Conservation (phyloP, 2,888 invertebrate genomes). For the Lamellibrachia satsuma region DNA sequence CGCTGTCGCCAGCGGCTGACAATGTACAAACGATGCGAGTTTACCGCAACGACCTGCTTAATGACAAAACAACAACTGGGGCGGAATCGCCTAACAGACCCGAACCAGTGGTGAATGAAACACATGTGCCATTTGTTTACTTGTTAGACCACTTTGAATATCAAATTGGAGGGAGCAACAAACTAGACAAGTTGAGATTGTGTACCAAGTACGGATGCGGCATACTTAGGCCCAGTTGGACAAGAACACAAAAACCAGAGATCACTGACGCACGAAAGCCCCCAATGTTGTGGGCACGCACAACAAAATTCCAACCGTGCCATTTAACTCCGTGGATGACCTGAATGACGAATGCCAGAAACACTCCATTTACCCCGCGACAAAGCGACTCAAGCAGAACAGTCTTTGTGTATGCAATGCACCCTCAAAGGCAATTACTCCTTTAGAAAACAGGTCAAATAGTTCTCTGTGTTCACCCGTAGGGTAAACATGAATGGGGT, state of each 20-base stretch:
- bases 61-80: background rate
- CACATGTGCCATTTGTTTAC: background rate
- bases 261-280: background rate
- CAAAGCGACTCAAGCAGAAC: background rate
- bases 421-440: background rate
- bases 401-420: background rate
- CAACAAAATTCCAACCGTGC: background rate
- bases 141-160: background rate
- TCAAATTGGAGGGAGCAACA: background rate
- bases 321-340: background rate
- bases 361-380: background rate
- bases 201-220: background rate
- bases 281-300: background rate
- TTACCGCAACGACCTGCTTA: background rate
- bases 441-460: background rate
- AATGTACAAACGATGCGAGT: background rate
- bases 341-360: background rate
- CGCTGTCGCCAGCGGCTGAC: background rate
- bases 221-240: background rate
- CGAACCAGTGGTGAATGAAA: background rate
- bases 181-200: background rate
- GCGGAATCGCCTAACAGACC: background rate
- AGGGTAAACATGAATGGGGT: conserved; percentile 3
- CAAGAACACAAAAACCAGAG: background rate
- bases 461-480: background rate